Percentiles rank a stretch among this genome's conserved stretches.
Evolutionary conservation across 2,113 vertebrate species (phyloP).

Genomic region (Oenanthe oenanthe): DNA sequence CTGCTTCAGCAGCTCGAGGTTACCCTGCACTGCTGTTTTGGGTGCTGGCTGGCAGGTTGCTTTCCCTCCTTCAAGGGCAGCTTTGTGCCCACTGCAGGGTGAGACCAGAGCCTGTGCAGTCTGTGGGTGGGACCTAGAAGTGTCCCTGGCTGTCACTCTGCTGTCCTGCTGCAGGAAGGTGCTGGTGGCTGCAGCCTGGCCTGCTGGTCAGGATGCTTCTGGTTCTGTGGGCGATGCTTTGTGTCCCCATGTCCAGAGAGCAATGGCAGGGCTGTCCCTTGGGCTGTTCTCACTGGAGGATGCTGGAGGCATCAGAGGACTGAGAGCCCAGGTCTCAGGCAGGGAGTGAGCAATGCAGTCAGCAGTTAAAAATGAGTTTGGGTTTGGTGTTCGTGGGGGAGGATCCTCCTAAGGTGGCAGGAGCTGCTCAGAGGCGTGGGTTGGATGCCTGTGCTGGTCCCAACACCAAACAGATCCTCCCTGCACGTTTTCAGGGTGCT

Average conservation of each 20-base stretch:
- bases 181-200: not conserved
- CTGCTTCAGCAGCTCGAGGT: not conserved
- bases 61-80: not conserved
- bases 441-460: not conserved
- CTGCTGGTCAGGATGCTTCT: rapidly evolving
- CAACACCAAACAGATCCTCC: not conserved
- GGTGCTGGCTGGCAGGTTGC: not conserved
- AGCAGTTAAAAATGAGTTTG: not conserved
- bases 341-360: not conserved
- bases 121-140: not conserved
- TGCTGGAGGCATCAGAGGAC: not conserved
- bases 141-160: not conserved
- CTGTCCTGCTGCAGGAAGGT: not conserved
- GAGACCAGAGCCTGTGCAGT: not conserved
- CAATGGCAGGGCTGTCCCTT: not conserved
- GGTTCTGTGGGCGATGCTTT: not conserved
- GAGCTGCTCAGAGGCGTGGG: not conserved
- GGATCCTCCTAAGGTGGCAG: not conserved
- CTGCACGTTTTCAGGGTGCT: not conserved
- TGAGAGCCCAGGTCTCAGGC: not conserved
- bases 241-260: not conserved
- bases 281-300: not conserved
- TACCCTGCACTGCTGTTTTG: rapidly evolving
- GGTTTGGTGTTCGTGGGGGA: not conserved
- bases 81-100: not conserved